Base-by-base conservation (phyloP, 1,140 invertebrate species). In the Drosophila hydei region DNA sequence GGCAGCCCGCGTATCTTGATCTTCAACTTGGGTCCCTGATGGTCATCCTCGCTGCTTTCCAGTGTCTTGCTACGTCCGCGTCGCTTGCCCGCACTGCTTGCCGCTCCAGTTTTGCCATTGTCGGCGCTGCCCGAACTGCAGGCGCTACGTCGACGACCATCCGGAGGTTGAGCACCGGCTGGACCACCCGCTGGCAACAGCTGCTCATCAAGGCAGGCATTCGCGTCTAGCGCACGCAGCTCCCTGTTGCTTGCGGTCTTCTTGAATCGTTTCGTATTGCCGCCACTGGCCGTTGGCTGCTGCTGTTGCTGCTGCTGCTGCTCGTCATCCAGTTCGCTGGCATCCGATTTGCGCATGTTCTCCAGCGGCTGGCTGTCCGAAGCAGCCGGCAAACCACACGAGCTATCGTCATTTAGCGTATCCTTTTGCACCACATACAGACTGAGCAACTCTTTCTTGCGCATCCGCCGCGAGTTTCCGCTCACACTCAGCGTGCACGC, bases 361-460 rank as follows among this genome's bases (percentile, higher is more conserved):
- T 77, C 81, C 38, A 89, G 50, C 1, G 77, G 75, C 50, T 79
- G 19, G 12, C 59, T 76, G 18, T 90, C 87, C 11, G 65, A 83
- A 0, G 92, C 91, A n/a, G 91, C 79, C 7, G 92, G 88, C 67
- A 92, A 81, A 6, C 92, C 91, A 68, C 81, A 92, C 72, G 58
- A 92, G 79, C 94, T 94, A 72, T 96, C 95, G 73, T 96, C 95
- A 93, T 96, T 96, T 68, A 97, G 96, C 93, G 96, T 96, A 79
- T 97, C 96, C 48, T 91, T 91, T 89, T 97, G 96, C 1, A 95
- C 96, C 91, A 96, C 97, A 88, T 97, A 97, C 80, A 96, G 94
- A 11, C 96, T 93, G 11, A 98, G 91, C 9, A 98, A 87, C 90
- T 98, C 97, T 80, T 98, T 98, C 92, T 98, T 98, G 3, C 97